Conservation (phyloP, 2,797 vertebrate species). For the Sebastiscus albofasciatus region DNA sequence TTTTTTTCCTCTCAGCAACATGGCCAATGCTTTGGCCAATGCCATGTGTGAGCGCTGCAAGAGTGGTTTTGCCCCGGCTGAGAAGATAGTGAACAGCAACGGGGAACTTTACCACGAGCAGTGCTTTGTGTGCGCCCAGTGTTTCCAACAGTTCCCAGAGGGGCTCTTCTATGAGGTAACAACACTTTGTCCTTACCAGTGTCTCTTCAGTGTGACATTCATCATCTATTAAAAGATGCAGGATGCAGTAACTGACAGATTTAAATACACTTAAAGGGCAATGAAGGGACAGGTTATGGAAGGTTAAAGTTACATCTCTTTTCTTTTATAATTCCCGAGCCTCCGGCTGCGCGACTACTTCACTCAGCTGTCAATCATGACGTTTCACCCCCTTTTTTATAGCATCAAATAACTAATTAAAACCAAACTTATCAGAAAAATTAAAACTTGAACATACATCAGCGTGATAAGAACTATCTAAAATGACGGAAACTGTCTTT, state of each 20-base stretch:
- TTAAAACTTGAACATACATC: too few species aligned
- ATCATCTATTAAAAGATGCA: neutral
- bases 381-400: too few species aligned
- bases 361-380: too few species aligned
- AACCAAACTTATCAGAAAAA: too few species aligned
- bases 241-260: neutral
- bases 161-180: slow-evolving; percentile 98
- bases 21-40: slow-evolving; percentile 95
- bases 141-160: slow-evolving; percentile 97
- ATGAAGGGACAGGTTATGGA: too few species aligned
- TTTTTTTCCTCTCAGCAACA: slow-evolving; percentile 87
- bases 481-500: too few species aligned
- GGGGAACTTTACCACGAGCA: slow-evolving; percentile 97
- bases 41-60: slow-evolving; percentile 96
- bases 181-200: neutral
- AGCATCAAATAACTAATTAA: too few species aligned
- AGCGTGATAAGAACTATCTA: too few species aligned
- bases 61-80: slow-evolving; percentile 90
- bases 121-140: slow-evolving; percentile 98
- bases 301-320: too few species aligned
- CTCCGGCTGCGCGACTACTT: too few species aligned
- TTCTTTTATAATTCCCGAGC: too few species aligned
- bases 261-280: neutral
- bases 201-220: neutral
- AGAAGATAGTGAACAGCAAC: slow-evolving; percentile 98